Conservation (phyloP, 2,888 invertebrate genomes). For the Ferrisia virgata region DNA sequence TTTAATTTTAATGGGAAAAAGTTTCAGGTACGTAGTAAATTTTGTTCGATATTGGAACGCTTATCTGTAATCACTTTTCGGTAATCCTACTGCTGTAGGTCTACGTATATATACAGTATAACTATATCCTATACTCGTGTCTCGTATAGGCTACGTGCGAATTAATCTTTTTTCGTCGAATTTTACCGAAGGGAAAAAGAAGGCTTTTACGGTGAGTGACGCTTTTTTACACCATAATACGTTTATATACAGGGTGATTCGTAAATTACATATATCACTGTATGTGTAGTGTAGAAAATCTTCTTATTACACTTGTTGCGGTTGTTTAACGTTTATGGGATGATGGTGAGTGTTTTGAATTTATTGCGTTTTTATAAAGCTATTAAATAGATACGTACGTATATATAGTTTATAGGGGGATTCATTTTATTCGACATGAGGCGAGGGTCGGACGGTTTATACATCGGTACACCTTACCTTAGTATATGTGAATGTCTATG, state of each 20-base stretch:
- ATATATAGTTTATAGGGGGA: too few relatives aligned
- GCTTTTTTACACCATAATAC: neutral
- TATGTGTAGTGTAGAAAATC: too few relatives aligned
- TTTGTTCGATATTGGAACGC: neutral
- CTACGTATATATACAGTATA: too few relatives aligned
- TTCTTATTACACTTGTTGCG: too few relatives aligned
- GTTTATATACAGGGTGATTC: neutral
- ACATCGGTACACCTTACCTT: too few relatives aligned
- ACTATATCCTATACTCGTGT: neutral
- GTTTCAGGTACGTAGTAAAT: neutral
- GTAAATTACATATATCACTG: neutral
- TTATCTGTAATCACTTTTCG: constrained; percentile 11
- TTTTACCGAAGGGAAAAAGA: neutral
- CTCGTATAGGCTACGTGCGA: neutral
- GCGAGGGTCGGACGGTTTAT: too few relatives aligned
- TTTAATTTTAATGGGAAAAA: neutral
- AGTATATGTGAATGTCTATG: too few relatives aligned
- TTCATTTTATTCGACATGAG: too few relatives aligned
- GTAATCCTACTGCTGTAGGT: neutral
- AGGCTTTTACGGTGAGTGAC: neutral
- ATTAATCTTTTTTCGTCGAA: neutral
- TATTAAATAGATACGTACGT: too few relatives aligned
- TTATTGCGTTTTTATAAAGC: too few relatives aligned
- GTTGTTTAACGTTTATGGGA: too few relatives aligned
- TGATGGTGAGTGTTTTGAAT: too few relatives aligned